Evolutionary conservation across 2,113 vertebrate genomes (phyloP), one percentile per base, ranked within the genome.

Genomic region (Heteronetta atricapilla): DNA sequence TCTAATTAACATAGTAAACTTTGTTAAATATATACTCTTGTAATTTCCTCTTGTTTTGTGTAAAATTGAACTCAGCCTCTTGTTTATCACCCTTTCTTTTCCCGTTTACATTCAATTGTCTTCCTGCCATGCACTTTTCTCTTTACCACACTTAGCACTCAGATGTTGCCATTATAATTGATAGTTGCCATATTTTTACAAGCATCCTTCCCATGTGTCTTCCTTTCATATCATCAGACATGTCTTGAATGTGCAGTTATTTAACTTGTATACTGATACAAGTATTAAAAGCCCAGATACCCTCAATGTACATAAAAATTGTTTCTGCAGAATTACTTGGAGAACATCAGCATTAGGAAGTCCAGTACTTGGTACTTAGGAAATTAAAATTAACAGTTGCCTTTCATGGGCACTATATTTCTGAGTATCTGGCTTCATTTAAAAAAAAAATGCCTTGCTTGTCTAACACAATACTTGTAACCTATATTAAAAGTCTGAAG

Each of bases 171-270:
- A 40, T 60, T 75, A 8, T 59, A 14, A 34, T 68, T 34, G 46
- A 6, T 63, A 52, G 36, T 40, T 78, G 56, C 26, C 0, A 0
- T 44, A 23, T 22, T 5, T 2, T 42, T 55, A 4, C 38, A 48
- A 48, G 13, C 33, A 38, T 84, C 26, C 36, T 83, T 89, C 56
- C 77, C 16, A 16, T 42, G 16, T 82, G 8, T 81, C 20, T 48
- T 56, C 59, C 56, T 70, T 78, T 36, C 44, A 0, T 34, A 12
- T 64, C 21, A 21, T 63, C 48, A 87, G 31, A 4, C 69, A 12
- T 3, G 12, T 55, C 75, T 88, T 70, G 26, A 82, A 67, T 40
- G 21, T 85, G 40, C 46, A 67, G n/a, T 87, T 46, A 48, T 44
- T 86, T 75, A 67, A 34, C 44, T 48, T 77, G 13, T 62, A 6